Evolutionary conservation across 2,888 invertebrate species (phyloP), one percentile per base, ranked within the genome.

Genomic region (Pollenia griseotomentosa): DNA sequence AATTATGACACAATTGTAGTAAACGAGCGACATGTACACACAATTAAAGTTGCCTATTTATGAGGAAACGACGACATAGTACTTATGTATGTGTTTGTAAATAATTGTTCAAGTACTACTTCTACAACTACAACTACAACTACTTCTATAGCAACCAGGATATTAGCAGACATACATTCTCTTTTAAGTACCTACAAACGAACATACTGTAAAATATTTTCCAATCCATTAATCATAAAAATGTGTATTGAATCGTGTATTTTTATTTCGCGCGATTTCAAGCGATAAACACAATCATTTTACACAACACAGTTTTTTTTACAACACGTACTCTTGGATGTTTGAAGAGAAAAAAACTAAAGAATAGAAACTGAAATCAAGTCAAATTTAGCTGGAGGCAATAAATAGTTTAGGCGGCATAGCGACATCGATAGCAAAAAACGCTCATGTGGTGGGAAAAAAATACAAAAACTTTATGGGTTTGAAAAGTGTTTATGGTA

Each of bases 171-270:
- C 44, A 40, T 7, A 40, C 11, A 14, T 16, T 12, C 9, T 16
- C 48, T 33, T 33, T 33, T 33, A 33, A 33, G 19, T 70, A 44
- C 23, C n/a, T 65, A 61, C 51, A 74, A 53, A 59, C 71, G 23
- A 71, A 80, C 44, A 74, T 33, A 51, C 73, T 75, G 70, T 33
- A 46, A 81, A 88, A 89, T 82, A 88, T 88, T 88, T 88, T 89
- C 88, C 88, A 88, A 89, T 88, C 88, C 88, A 89, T 88, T 89
- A 83, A 86, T 83, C 87, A 85, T 80, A 86, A 89, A 88, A 89
- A 87, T 88, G 88, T 89, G 85, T 89, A 89, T 85, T 89, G 88
- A 89, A 88, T 88, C 87, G 89, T 81, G 86, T 75, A 88, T 88
- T 88, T 83, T 84, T 73, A 78, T 88, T 89, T 88, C 83, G 85